Evolutionary conservation across 1,140 invertebrate genomes (phyloP).

Genomic region (Phenacoccus solenopsis): DNA sequence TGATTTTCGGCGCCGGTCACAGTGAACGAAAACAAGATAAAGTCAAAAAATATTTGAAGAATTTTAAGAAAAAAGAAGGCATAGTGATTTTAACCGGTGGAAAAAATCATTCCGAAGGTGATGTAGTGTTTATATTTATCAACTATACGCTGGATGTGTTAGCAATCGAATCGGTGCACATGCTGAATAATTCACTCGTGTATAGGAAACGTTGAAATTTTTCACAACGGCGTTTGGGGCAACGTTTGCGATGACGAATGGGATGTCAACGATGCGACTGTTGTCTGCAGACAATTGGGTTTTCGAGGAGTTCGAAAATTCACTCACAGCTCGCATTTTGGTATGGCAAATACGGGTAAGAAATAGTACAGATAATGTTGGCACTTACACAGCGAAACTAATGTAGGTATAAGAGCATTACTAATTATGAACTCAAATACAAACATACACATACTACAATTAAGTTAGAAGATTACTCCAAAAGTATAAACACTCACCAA

Average conservation of each 20-base stretch:
- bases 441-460: too few species aligned
- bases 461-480: too few species aligned
- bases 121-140: neutral
- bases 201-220: slow-evolving; percentile 77
- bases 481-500: too few species aligned
- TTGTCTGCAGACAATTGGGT: slow-evolving; percentile 70
- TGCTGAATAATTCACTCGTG: slow-evolving; percentile 12
- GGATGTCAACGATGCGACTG: slow-evolving; percentile 63
- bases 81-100: neutral
- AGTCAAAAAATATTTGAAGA: slow-evolving; percentile 1
- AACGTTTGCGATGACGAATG: slow-evolving; percentile 86
- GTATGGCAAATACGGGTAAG: slow-evolving; percentile 55
- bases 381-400: too few species aligned
- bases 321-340: slow-evolving; percentile 62
- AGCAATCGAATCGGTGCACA: neutral
- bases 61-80: neutral
- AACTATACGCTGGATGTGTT: neutral
- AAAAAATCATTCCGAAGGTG: slow-evolving; percentile 5
- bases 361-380: slow-evolving; percentile 5
- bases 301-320: slow-evolving; percentile 43
- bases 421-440: too few species aligned
- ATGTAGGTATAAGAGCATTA: too few species aligned
- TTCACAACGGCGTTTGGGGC: slow-evolving; percentile 73
- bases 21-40: neutral
- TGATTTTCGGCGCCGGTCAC: neutral